Conservation (phyloP, 2,797 vertebrate genomes). For the Chromis chromis region DNA sequence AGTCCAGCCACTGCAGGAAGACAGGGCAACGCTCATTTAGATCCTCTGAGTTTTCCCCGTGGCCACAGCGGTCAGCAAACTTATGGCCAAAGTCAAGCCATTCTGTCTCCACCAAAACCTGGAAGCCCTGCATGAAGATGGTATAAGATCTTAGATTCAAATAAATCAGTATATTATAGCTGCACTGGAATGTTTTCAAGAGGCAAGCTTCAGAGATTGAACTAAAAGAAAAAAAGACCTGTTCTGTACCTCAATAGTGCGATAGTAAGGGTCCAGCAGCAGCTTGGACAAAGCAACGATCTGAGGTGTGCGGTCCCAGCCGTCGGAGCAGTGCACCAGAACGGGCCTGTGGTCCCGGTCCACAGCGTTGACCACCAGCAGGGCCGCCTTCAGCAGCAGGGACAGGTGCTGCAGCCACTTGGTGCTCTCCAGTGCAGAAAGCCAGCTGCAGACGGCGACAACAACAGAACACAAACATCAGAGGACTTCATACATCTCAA, state of each 20-base stretch:
- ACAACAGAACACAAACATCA: background rate
- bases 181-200: too few relatives aligned
- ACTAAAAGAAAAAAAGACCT: background rate
- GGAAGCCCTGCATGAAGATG: slow-evolving; percentile 87
- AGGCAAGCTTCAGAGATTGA: too few relatives aligned
- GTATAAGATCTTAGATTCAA: background rate
- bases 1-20: slow-evolving; percentile 98
- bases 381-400: slow-evolving; percentile 92
- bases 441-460: slow-evolving; percentile 87
- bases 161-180: too few relatives aligned
- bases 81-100: slow-evolving; percentile 99
- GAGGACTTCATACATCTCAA: too few relatives aligned
- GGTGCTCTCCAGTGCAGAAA: slow-evolving; percentile 97
- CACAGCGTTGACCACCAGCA: slow-evolving; percentile 93
- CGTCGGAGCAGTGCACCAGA: slow-evolving; percentile 96
- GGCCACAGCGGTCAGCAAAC: slow-evolving; percentile 97
- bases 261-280: slow-evolving; percentile 96
- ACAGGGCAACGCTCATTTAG: slow-evolving; percentile 97
- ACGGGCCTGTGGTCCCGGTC: slow-evolving; percentile 94
- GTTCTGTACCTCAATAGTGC: slow-evolving; percentile 92
- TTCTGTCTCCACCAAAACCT: slow-evolving; percentile 96
- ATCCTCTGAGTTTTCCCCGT: slow-evolving; percentile 96
- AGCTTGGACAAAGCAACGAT: slow-evolving; percentile 96
- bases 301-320: slow-evolving; percentile 98
- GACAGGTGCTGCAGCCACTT: slow-evolving; percentile 99